Evolutionary conservation across 2,113 vertebrate genomes (phyloP).

Genomic region (Narcine bancroftii): DNA sequence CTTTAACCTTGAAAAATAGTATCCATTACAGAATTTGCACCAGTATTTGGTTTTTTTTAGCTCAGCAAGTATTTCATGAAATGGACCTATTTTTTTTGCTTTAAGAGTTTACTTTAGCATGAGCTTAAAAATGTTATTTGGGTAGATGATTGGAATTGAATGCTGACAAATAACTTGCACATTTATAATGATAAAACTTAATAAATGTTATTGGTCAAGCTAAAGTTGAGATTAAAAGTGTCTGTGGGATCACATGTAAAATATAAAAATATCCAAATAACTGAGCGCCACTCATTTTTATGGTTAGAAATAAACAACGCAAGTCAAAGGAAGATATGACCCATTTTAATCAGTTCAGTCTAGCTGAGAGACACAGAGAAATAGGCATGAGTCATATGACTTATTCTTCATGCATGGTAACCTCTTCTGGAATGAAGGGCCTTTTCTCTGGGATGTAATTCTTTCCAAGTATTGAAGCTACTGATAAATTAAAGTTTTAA

Average conservation of each 20-base stretch:
- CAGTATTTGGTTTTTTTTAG: no score
- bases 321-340: no score
- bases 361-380: not conserved
- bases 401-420: not conserved
- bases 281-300: not conserved
- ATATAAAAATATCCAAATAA: not conserved
- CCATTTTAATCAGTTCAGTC: no score
- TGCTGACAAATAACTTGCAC: not conserved
- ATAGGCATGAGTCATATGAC: not conserved
- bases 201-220: not conserved
- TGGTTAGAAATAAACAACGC: not conserved
- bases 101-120: not conserved
- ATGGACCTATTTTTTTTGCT: not conserved
- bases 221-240: not conserved
- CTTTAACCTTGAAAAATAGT: not conserved
- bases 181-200: not conserved
- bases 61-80: not conserved
- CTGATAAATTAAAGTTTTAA: not conserved
- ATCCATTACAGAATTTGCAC: not conserved
- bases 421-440: not conserved
- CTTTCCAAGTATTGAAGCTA: not conserved
- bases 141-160: not conserved
- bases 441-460: not conserved
- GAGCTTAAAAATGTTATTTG: not conserved
- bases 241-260: not conserved